Conservation (phyloP, 2,888 invertebrate species). For the Diadegma fenestrale region DNA sequence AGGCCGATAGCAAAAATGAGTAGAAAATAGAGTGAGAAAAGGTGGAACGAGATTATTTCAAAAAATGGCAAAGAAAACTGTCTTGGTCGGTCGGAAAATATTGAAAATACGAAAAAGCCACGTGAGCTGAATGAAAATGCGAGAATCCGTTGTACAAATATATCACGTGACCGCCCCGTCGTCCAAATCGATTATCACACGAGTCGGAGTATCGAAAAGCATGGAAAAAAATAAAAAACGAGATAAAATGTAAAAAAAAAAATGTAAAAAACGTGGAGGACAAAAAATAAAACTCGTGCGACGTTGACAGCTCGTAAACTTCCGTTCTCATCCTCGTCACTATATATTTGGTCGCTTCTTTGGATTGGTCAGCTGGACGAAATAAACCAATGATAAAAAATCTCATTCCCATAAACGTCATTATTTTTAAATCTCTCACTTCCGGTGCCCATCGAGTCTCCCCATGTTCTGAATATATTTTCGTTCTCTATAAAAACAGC, state of each 20-base stretch:
- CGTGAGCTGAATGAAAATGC: conserved; percentile 59
- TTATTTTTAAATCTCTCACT: conserved; percentile 60
- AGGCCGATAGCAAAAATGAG: conserved; percentile 29
- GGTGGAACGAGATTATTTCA: background rate
- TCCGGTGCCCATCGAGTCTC: conserved; percentile 18
- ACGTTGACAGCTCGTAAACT: conserved; percentile 79
- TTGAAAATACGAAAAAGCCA: conserved; percentile 61
- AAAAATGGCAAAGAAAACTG: conserved; percentile 19
- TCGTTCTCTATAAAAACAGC: conserved; percentile 24
- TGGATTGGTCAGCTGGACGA: conserved; percentile 85
- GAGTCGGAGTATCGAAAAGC: conserved; percentile 57
- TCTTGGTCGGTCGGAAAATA: background rate
- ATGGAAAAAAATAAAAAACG: background rate
- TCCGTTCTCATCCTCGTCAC: conserved; percentile 78
- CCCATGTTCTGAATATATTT: conserved; percentile 46
- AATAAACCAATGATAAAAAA: conserved; percentile 56
- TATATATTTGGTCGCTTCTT: conserved; percentile 84
- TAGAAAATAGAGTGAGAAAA: conserved; percentile 2
- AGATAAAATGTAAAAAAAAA: conserved; percentile 43
- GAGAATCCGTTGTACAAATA: conserved; percentile 76
- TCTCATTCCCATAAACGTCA: conserved; percentile 69
- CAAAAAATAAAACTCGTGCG: conserved; percentile 74
- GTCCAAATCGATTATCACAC: conserved; percentile 71
- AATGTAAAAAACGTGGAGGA: conserved; percentile 55
- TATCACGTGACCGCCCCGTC: conserved; percentile 82